These are phyloP conservation scores for Cotesia vestalis DNA, from an alignment of 1,140 invertebrate species.

Conservation along the genomic window DNA sequence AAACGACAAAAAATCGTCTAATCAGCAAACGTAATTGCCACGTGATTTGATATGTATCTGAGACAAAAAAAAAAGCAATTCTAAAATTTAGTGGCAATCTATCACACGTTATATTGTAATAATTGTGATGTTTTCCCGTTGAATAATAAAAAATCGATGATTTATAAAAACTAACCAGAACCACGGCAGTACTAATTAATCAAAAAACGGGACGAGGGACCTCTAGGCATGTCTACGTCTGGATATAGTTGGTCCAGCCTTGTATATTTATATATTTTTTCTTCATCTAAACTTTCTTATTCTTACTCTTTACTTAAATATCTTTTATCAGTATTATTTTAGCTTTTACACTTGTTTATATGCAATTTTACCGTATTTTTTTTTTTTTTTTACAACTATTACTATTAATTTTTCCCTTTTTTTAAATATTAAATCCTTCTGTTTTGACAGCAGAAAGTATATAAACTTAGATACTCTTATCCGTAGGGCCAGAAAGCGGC, in stretches of 20 bases:
- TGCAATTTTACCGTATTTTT: not conserved
- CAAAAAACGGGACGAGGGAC: conserved; percentile 24
- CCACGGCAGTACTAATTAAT: conserved; percentile 25
- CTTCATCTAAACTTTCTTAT: conserved; percentile 7
- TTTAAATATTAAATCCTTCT: conserved; percentile 14
- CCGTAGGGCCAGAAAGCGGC: conserved; percentile 64
- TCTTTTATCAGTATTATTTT: not conserved
- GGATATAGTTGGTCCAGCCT: conserved; percentile 38
- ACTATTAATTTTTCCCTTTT: conserved; percentile 15
- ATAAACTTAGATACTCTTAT: conserved; percentile 35
- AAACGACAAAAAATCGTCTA: no score
- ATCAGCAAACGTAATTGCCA: no score
- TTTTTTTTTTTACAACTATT: not conserved
- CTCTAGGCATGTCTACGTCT: conserved; percentile 25
- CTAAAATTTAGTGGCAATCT: conserved; percentile 9
- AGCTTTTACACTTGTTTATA: conserved; percentile 3
- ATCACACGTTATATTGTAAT: not conserved
- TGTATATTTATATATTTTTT: conserved; percentile 15
- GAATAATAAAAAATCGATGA: no score
- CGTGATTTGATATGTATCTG: conserved; percentile 23
- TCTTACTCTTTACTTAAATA: conserved; percentile 1
- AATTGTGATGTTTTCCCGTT: not conserved
- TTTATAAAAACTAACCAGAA: conserved; percentile 2
- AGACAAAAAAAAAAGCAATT: conserved; percentile 14
- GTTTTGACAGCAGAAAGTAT: conserved; percentile 1